A percentile compares a stretch with the other conserved stretches of the same genome.
These are phyloP conservation scores for Synergus laeviventris DNA, from an alignment of 2,888 invertebrate genomes.

Conservation along the genomic window DNA sequence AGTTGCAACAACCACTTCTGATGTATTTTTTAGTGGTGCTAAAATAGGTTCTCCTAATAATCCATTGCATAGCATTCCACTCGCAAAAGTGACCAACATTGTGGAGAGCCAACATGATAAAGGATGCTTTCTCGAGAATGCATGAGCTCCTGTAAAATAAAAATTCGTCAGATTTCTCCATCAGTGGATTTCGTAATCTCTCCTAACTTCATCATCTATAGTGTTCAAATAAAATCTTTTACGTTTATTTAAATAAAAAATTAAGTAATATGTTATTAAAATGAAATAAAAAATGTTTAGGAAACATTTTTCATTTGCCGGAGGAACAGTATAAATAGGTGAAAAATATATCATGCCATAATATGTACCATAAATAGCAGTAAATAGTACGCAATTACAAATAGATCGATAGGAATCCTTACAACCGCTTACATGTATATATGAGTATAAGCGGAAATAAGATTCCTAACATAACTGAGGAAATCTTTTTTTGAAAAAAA, in stretches of 20 bases:
- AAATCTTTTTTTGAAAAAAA: too few relatives aligned
- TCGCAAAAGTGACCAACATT: constrained; percentile 98
- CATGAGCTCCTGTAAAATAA: constrained; percentile 83
- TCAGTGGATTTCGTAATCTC: neutral
- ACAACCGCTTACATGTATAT: constrained; percentile 41
- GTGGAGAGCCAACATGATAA: constrained; percentile 98
- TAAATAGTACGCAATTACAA: constrained; percentile 34
- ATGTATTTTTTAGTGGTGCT: constrained; percentile 96
- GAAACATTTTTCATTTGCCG: neutral
- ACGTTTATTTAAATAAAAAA: neutral
- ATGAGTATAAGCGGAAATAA: constrained; percentile 32
- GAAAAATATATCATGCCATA: neutral
- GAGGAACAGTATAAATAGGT: neutral
- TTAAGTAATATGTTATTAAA: neutral
- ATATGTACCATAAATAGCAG: constrained; percentile 12
- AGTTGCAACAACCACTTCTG: constrained; percentile 93
- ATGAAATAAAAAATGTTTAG: neutral
- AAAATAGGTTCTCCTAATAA: constrained; percentile 97
- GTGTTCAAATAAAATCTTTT: neutral
- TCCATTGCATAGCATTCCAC: constrained; percentile 96
- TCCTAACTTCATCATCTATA: neutral
- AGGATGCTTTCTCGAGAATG: constrained; percentile 98
- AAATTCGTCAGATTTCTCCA: neutral
- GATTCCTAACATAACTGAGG: neutral
- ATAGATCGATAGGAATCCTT: constrained; percentile 44